These are phyloP conservation scores for Erpetoichthys calabaricus DNA, from an alignment of 2,797 vertebrate genomes.

Conservation along the genomic window DNA sequence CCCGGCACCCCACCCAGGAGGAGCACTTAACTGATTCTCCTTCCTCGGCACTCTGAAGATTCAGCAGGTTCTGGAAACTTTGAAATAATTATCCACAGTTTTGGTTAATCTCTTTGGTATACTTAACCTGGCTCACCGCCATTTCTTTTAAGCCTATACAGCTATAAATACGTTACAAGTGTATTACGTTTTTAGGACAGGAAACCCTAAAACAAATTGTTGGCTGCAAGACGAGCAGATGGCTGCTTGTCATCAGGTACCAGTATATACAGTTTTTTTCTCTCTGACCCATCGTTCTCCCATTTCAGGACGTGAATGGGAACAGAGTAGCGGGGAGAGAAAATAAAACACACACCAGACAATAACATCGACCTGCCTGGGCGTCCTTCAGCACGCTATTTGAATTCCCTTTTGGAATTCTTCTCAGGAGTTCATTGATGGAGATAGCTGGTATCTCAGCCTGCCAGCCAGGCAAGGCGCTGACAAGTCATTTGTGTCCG, in stretches of 20 bases:
- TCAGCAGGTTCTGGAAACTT: no score
- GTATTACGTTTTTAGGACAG: slow-evolving; percentile 3
- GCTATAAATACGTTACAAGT: no score
- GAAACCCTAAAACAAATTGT: slow-evolving; percentile 8
- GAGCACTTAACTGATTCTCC: no score
- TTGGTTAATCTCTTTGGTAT: no score
- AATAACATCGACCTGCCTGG: slow-evolving; percentile 42
- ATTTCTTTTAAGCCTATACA: no score
- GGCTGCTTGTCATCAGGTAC: slow-evolving; percentile 7
- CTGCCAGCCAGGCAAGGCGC: slow-evolving; percentile 20
- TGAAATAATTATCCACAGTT: no score
- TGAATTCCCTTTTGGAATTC: slow-evolving; percentile 35
- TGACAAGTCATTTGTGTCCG: slow-evolving; percentile 31
- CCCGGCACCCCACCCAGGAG: no score
- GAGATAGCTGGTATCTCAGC: slow-evolving; percentile 25
- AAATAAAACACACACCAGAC: slow-evolving; percentile 11
- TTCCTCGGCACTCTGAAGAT: no score
- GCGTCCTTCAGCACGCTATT: slow-evolving; percentile 40
- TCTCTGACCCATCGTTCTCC: slow-evolving; percentile 16
- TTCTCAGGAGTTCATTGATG: slow-evolving; percentile 27
- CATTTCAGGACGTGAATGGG: slow-evolving; percentile 9
- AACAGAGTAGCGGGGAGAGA: slow-evolving; percentile 14
- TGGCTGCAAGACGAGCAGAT: neutral
- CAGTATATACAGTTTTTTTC: slow-evolving; percentile 17
- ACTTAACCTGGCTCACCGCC: no score